Conservation (phyloP, 2,797 vertebrate species). For the Melanotaenia nigrans region DNA sequence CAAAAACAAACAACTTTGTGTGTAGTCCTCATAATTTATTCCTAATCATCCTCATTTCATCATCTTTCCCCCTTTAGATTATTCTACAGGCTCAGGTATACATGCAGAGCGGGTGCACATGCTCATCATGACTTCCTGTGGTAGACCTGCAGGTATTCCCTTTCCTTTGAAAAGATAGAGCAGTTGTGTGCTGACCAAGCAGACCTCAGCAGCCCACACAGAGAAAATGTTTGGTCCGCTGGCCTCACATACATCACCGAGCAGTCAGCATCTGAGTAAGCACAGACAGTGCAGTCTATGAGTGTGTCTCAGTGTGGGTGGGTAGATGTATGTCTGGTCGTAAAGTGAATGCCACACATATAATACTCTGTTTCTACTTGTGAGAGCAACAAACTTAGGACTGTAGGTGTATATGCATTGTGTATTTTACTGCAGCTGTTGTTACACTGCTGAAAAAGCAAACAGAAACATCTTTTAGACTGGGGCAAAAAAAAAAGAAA, state of each 20-base stretch:
- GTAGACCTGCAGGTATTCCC: conserved; percentile 50
- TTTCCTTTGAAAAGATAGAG: conserved; percentile 53
- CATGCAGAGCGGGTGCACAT: conserved; percentile 22
- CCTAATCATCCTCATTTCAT: neutral
- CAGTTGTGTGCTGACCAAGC: conserved; percentile 59
- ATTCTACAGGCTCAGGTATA: conserved; percentile 23
- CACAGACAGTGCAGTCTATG: conserved; percentile 18
- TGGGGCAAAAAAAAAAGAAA: no score
- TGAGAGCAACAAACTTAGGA: neutral
- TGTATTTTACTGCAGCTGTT: neutral
- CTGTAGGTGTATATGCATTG: neutral
- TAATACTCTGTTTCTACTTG: conserved; percentile 19
- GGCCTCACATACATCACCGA: conserved; percentile 50
- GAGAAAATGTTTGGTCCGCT: conserved; percentile 44
- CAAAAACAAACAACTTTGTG: no score
- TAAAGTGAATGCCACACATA: conserved; percentile 19
- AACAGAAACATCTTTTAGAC: neutral
- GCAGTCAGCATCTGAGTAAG: conserved; percentile 40
- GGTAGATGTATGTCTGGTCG: conserved; percentile 25
- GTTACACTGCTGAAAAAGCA: neutral
- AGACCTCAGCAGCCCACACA: conserved; percentile 39
- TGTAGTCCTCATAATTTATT: no score
- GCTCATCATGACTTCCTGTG: conserved; percentile 22
- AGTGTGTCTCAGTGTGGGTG: conserved; percentile 5
- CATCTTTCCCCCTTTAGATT: conserved; percentile 15